phyloP scores from a whole-genome alignment of 2,113 vertebrate genomes.

The Ibidorhyncha struthersii region DNA sequence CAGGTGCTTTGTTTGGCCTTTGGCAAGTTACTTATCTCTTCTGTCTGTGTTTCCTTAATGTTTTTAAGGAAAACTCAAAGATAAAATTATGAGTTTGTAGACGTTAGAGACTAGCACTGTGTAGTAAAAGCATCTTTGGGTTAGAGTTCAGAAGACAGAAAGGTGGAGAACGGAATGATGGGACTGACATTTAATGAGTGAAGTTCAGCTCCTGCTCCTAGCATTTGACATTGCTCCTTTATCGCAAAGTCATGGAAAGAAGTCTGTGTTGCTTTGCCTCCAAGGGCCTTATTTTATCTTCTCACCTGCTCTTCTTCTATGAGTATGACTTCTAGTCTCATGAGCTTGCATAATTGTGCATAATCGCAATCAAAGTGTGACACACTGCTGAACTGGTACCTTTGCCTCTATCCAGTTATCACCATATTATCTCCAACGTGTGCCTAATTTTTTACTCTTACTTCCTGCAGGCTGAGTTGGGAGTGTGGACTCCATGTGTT shows the following conservation, averaged over 20 bases:
- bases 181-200: rapidly evolving
- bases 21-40: neutral
- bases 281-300: constrained; percentile 29
- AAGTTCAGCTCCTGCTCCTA: neutral
- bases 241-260: neutral
- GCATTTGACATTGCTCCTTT: neutral
- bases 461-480: neutral
- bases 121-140: neutral
- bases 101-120: neutral
- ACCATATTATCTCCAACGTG: neutral
- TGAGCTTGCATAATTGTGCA: neutral
- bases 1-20: neutral
- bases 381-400: neutral
- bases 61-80: neutral
- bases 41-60: neutral
- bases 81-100: neutral
- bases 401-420: neutral
- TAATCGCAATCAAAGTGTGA: neutral
- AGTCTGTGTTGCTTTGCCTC: constrained; percentile 9
- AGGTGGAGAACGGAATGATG: neutral
- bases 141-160: neutral
- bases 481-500: neutral
- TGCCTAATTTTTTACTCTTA: neutral
- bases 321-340: neutral
- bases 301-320: neutral